Percentiles rank a stretch among this genome's conserved stretches.
phyloP scores from a whole-genome alignment of 2,113 vertebrate species.

The Pomatorhinus ruficollis region DNA sequence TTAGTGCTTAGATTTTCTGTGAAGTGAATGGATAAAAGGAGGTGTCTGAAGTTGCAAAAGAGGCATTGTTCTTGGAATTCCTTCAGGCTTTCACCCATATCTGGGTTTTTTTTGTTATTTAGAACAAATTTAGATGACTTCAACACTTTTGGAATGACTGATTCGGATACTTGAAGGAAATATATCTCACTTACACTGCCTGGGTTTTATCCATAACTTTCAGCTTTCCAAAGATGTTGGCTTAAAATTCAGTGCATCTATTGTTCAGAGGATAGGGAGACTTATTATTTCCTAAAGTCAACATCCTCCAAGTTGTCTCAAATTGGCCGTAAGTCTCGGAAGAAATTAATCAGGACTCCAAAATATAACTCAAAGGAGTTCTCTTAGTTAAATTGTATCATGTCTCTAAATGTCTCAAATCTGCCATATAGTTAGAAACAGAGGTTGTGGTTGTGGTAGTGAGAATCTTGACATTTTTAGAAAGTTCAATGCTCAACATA shows the following conservation, averaged over 20 bases:
- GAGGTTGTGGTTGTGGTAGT: background rate
- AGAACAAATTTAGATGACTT: background rate
- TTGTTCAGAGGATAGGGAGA: background rate
- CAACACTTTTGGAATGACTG: background rate
- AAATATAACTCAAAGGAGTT: background rate
- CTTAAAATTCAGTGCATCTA: background rate
- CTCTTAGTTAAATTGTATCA: background rate
- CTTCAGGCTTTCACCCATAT: background rate
- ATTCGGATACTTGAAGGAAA: background rate
- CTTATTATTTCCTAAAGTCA: background rate
- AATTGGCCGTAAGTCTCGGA: conserved; percentile 12
- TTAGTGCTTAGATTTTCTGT: background rate
- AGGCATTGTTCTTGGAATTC: background rate
- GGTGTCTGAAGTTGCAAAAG: background rate
- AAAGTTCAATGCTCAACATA: background rate
- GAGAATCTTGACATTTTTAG: background rate
- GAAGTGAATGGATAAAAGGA: background rate
- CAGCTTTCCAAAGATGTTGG: background rate
- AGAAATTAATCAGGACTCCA: conserved; percentile 35
- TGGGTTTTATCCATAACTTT: background rate
- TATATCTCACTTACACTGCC: background rate
- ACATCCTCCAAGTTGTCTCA: background rate
- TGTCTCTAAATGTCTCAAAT: background rate
- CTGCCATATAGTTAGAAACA: background rate
- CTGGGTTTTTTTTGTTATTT: background rate